These are phyloP conservation scores for Osmerus mordax DNA, from an alignment of 2,113 vertebrate genomes.

Conservation along the genomic window DNA sequence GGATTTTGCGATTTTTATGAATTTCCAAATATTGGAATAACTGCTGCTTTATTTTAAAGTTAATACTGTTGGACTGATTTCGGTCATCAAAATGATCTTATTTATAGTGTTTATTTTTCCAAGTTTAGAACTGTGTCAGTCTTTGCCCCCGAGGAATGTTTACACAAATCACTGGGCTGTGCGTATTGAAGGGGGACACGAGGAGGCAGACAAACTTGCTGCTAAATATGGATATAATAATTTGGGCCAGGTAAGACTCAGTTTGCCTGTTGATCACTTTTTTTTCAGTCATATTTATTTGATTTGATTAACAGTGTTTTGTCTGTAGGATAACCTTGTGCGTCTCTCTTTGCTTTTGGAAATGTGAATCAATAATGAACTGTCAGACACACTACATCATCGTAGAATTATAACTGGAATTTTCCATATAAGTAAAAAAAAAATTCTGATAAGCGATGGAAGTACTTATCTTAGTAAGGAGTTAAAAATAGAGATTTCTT, in stretches of 20 bases:
- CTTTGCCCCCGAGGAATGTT: constrained; percentile 58
- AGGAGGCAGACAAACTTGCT: constrained; percentile 77
- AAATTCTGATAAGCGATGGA: too few relatives aligned
- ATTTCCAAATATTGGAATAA: not conserved
- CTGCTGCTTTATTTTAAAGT: not conserved
- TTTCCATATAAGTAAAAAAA: too few relatives aligned
- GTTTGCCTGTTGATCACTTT: not conserved
- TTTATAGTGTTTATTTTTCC: constrained; percentile 35
- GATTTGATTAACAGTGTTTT: too few relatives aligned
- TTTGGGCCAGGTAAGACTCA: constrained; percentile 81
- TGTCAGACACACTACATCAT: too few relatives aligned
- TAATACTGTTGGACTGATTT: not conserved
- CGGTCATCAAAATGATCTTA: constrained; percentile 41
- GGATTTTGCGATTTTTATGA: not conserved
- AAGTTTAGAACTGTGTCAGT: constrained; percentile 31
- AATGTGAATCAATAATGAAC: not conserved
- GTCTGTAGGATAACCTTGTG: too few relatives aligned
- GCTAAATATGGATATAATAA: constrained; percentile 82
- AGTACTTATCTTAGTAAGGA: too few relatives aligned
- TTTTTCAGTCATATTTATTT: not conserved
- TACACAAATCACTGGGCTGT: constrained; percentile 92
- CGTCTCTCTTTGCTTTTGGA: not conserved
- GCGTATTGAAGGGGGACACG: constrained; percentile 73
- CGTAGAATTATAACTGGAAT: too few relatives aligned
- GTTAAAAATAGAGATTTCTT: too few relatives aligned